A percentile compares a stretch with the other conserved stretches of the same genome.
phyloP scores from a whole-genome alignment of 2,797 vertebrate genomes.

The Myoxocephalus aenaeus region DNA sequence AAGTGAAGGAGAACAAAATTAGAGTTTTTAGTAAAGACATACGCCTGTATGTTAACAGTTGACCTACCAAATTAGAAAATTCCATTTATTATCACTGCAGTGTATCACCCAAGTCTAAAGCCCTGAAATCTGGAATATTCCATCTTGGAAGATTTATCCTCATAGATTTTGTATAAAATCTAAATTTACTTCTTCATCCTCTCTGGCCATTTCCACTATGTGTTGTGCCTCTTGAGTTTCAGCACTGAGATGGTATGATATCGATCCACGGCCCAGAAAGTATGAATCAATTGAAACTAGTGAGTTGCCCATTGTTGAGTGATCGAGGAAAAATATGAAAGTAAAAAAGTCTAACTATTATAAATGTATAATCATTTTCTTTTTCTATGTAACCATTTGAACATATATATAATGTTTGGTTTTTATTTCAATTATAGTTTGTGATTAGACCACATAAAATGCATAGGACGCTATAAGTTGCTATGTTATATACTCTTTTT shows the following conservation, averaged over 20 bases:
- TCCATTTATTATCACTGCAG: background rate
- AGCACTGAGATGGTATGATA: background rate
- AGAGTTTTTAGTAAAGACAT: too few species aligned
- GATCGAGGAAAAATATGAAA: too few species aligned
- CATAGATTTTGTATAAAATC: background rate
- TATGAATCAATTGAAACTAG: background rate
- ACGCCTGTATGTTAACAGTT: slow-evolving; percentile 26
- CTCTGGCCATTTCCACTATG: background rate
- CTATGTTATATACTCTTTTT: too few species aligned
- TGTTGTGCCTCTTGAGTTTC: background rate
- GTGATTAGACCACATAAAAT: too few species aligned
- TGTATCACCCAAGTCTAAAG: slow-evolving; percentile 5
- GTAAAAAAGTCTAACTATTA: too few species aligned
- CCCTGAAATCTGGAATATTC: slow-evolving; percentile 29
- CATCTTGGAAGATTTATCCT: slow-evolving; percentile 15
- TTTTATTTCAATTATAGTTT: too few species aligned
- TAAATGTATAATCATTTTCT: too few species aligned
- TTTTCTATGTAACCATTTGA: too few species aligned
- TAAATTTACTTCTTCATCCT: background rate
- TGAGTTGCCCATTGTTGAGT: background rate
- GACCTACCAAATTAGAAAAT: slow-evolving; percentile 55
- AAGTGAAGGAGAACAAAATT: too few species aligned
- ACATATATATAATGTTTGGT: too few species aligned
- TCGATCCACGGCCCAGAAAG: background rate
- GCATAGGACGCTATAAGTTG: too few species aligned